phyloP scores from a whole-genome alignment of 2,797 vertebrate genomes.

The Zalophus californianus region DNA sequence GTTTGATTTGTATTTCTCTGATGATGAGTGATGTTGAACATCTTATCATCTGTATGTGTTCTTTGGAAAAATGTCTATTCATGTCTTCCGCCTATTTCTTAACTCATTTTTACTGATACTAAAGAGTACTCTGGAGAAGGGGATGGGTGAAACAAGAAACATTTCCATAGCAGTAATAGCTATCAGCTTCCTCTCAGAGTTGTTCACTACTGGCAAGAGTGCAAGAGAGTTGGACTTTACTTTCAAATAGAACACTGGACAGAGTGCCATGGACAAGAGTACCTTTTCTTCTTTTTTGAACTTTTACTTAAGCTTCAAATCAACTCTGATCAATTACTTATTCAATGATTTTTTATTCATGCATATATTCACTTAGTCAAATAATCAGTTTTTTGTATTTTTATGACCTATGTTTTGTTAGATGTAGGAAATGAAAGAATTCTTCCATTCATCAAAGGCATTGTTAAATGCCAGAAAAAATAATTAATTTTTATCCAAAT shows the following conservation, averaged over 20 bases:
- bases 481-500: background rate
- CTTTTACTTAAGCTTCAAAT: background rate
- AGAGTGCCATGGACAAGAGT: background rate
- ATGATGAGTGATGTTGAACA: background rate
- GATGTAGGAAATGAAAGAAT: background rate
- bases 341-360: background rate
- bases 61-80: background rate
- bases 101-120: background rate
- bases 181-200: background rate
- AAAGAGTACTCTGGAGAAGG: background rate
- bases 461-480: background rate
- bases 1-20: background rate
- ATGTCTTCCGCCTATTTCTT: background rate
- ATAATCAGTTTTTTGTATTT: background rate
- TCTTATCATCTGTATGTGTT: background rate
- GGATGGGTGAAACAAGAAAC: background rate
- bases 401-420: background rate
- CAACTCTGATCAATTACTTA: background rate
- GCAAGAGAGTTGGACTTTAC: rapidly evolving
- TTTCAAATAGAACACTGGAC: background rate
- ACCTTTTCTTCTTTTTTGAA: background rate
- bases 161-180: rapidly evolving
- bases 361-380: background rate
- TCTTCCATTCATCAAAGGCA: background rate
- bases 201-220: background rate